These are phyloP conservation scores for Sorex araneus DNA, from an alignment of 2,113 vertebrate species.

Conservation along the genomic window DNA sequence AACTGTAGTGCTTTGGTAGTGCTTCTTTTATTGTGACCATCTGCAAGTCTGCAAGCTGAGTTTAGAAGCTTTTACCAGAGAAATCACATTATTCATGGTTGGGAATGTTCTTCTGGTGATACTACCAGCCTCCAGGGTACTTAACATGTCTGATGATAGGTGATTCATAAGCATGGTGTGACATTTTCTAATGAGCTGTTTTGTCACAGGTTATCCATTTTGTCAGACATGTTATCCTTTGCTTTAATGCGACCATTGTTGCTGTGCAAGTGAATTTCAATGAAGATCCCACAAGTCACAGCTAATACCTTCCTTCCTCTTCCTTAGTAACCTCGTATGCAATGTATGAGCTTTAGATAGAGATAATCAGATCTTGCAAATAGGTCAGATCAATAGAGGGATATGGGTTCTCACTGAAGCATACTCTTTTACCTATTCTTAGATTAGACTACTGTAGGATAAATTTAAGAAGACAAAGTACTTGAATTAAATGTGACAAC, in stretches of 20 bases:
- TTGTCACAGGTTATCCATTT: constrained; percentile 77
- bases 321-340: neutral
- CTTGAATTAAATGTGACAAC: neutral
- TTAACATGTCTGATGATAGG: constrained; percentile 59
- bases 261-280: constrained; percentile 39
- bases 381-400: neutral
- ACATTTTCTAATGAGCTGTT: constrained; percentile 78
- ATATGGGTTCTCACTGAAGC: neutral
- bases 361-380: neutral
- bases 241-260: constrained; percentile 74
- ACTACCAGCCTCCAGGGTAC: constrained; percentile 70
- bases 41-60: constrained; percentile 69
- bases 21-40: constrained; percentile 52
- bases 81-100: constrained; percentile 79
- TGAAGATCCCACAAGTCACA: constrained; percentile 38
- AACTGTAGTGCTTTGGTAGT: constrained; percentile 57
- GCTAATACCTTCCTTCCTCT: constrained; percentile 53
- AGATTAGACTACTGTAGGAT: neutral
- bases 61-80: constrained; percentile 65
- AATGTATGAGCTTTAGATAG: neutral
- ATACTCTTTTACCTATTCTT: constrained; percentile 13
- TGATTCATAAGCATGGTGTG: constrained; percentile 74
- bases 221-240: constrained; percentile 73
- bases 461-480: neutral
- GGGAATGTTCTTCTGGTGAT: constrained; percentile 61